Base-by-base conservation (phyloP, 2,113 vertebrate genomes). In the Serilophus lunatus region DNA sequence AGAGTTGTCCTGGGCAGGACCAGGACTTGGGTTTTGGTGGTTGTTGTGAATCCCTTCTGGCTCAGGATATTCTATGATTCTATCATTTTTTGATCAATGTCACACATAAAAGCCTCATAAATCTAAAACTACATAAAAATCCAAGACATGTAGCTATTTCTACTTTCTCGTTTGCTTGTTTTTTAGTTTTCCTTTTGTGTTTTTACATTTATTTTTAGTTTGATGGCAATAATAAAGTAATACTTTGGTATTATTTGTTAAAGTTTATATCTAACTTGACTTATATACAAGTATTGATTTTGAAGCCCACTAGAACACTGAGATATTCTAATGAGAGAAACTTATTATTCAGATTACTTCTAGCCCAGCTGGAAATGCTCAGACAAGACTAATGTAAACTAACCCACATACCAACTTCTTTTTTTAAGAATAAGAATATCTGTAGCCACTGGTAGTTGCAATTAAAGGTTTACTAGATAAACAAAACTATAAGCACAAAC, bases 11-110 rank as follows among this genome's bases (percentile, higher is more conserved):
- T 86, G 36, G 31, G 71, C 36, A 36, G 36, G 25, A 7, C 9
- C 71, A 42, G 31, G 36, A 68, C 13, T 44, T 44, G 31, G 25
- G 17, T 13, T 50, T 49, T 36, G 31, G 13, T 36, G 33, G 44
- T 22, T 42, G 0, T 0, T 76, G 51, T 44, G 44, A 31, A 9
- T 36, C 22, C 53, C 31, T 12, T 51, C 33, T 5, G 2, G 14
- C 26, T 69, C 29, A 40, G 50, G 24, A n/a, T n/a, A 36, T 28
- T 40, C 56, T 56, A 24, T 25, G 6, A 59, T 86, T 86, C 47
- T 72, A 25, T 44, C 49, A 22, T 6, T 19, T 80, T 74, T 72
- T 84, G 8, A 75, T 31, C 9, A 53, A 35, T 45, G 69, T 31
- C 12, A 66, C 1, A 1, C 6, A 36, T n/a, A 29, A 78, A 79